phyloP scores from a whole-genome alignment of 2,113 vertebrate genomes.

The Poecile atricapillus region DNA sequence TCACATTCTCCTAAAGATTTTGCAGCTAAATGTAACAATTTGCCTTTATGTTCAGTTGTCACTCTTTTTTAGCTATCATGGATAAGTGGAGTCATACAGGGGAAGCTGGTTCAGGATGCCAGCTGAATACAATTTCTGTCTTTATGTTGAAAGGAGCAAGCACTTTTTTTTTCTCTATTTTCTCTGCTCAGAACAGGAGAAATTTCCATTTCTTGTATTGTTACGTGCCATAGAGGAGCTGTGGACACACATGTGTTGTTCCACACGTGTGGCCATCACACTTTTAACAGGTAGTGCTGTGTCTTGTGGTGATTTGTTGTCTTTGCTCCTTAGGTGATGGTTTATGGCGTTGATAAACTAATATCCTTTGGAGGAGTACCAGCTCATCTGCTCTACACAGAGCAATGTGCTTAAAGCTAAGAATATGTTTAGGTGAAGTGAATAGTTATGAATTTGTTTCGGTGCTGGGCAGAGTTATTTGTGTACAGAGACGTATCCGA shows the following conservation, averaged over 20 bases:
- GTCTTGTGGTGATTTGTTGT: neutral
- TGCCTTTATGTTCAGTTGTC: neutral
- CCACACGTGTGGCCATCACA: rapidly evolving
- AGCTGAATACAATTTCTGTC: neutral
- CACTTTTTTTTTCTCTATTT: neutral
- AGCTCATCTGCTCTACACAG: neutral
- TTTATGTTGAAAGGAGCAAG: neutral
- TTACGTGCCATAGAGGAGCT: neutral
- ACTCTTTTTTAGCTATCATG: neutral
- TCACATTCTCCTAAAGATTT: conserved; percentile 9
- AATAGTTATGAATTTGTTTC: neutral
- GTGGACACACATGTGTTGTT: neutral
- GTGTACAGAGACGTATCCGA: rapidly evolving
- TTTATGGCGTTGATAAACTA: neutral
- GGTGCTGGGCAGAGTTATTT: neutral
- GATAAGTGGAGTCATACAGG: neutral
- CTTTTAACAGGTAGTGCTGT: neutral
- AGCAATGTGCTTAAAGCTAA: neutral
- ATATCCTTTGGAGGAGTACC: neutral
- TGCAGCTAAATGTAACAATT: neutral
- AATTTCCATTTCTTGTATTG: neutral
- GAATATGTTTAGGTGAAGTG: neutral
- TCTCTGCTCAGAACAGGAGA: neutral
- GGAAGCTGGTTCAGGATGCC: neutral
- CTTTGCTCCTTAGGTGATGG: neutral